Conservation (phyloP, 1,140 invertebrate genomes). For the Patella vulgata region DNA sequence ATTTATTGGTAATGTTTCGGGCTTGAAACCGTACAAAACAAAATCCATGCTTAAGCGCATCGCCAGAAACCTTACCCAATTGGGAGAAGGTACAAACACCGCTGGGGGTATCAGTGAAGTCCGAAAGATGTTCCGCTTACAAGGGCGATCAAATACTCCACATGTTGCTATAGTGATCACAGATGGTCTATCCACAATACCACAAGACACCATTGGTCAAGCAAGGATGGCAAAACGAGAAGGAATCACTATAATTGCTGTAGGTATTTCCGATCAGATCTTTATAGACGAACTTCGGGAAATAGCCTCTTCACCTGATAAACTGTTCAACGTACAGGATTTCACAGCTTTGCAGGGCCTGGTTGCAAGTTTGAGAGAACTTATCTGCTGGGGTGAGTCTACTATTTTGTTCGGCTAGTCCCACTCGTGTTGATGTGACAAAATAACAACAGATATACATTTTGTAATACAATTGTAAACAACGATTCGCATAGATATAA, state of each 20-base stretch:
- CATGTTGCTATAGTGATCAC: constrained; percentile 51
- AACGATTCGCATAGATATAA: too few relatives aligned
- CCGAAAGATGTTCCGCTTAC: constrained; percentile 35
- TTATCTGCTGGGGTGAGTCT: constrained; percentile 44
- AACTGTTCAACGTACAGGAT: constrained; percentile 35
- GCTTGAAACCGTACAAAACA: constrained; percentile 37
- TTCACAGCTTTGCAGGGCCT: constrained; percentile 34
- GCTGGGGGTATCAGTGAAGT: constrained; percentile 42
- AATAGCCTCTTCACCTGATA: constrained; percentile 28
- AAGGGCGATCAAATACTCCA: constrained; percentile 36
- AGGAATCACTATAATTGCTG: constrained; percentile 41
- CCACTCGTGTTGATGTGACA: too few relatives aligned
- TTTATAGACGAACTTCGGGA: constrained; percentile 40
- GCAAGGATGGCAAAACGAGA: constrained; percentile 35
- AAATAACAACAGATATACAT: too few relatives aligned
- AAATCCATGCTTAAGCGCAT: constrained; percentile 34
- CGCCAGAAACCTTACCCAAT: constrained; percentile 40
- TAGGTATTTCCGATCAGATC: constrained; percentile 42
- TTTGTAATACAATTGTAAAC: too few relatives aligned
- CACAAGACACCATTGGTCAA: constrained; percentile 31
- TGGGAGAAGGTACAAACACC: constrained; percentile 50
- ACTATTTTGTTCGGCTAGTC: constrained; percentile 4
- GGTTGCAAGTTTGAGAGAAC: constrained; percentile 28
- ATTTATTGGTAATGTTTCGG: constrained; percentile 41
- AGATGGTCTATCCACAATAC: constrained; percentile 42